Conservation (phyloP, 2,888 invertebrate species). For the Drosophila rellima region DNA sequence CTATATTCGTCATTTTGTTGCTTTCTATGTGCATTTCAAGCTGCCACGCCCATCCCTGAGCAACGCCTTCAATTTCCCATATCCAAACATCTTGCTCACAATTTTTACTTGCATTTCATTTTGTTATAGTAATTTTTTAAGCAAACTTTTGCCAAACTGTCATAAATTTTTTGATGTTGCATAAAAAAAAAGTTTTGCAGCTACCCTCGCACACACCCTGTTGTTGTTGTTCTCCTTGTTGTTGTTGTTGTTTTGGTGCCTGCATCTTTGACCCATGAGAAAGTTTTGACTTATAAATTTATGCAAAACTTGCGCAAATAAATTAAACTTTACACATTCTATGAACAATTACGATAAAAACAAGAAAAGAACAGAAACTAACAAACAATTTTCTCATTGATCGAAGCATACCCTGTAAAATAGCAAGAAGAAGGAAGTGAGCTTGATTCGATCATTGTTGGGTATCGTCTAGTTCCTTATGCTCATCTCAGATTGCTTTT, state of each 20-base stretch:
- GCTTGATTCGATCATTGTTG: too few relatives aligned
- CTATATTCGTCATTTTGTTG: slow-evolving; percentile 55
- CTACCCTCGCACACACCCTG: slow-evolving; percentile 5
- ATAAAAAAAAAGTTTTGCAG: slow-evolving; percentile 67
- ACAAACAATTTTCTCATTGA: slow-evolving; percentile 29
- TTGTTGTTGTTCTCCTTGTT: slow-evolving; percentile 34
- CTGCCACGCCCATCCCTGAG: slow-evolving; percentile 57
- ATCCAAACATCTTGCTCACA: slow-evolving; percentile 28
- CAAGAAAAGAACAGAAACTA: slow-evolving; percentile 35
- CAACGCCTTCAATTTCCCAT: slow-evolving; percentile 51
- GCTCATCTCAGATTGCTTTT: slow-evolving; percentile 5
- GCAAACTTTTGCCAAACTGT: slow-evolving; percentile 77
- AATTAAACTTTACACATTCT: slow-evolving; percentile 69
- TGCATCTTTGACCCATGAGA: slow-evolving; percentile 57
- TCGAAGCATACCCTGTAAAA: slow-evolving; percentile 7
- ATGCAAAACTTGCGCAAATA: slow-evolving; percentile 80
- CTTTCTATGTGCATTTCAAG: slow-evolving; percentile 32
- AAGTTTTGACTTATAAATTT: slow-evolving; percentile 81
- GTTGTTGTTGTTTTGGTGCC: slow-evolving; percentile 22
- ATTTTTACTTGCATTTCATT: slow-evolving; percentile 45
- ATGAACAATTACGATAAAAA: slow-evolving; percentile 36
- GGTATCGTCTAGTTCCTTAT: background rate
- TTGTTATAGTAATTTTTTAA: slow-evolving; percentile 54
- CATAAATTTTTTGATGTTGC: slow-evolving; percentile 80
- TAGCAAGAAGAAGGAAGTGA: too few relatives aligned